Percentiles rank a stretch among this genome's conserved stretches.
Evolutionary conservation across 2,888 invertebrate species (phyloP).

Genomic region (Nycteola revayana): DNA sequence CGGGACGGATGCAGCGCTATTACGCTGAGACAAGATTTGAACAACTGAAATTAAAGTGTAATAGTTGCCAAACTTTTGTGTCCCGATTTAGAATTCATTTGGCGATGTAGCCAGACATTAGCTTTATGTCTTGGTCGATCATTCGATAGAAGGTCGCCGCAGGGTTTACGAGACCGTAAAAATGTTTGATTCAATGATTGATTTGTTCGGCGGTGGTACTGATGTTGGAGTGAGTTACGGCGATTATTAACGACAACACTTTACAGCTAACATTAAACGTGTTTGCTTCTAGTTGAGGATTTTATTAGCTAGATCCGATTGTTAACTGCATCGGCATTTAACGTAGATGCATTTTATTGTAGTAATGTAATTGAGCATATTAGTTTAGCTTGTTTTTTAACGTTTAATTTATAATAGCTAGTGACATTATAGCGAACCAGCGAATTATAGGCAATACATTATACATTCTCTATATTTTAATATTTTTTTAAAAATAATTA

Average conservation of each 20-base stretch:
- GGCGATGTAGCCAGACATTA: slow-evolving; percentile 66
- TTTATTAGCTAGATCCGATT: too few relatives aligned
- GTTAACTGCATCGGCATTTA: too few relatives aligned
- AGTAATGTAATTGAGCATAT: too few relatives aligned
- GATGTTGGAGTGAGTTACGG: slow-evolving; percentile 26
- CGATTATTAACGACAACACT: not conserved
- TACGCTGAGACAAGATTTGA: slow-evolving; percentile 75
- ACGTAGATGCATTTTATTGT: too few relatives aligned
- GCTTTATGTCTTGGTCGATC: slow-evolving; percentile 51
- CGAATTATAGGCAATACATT: too few relatives aligned
- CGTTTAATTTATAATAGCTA: too few relatives aligned
- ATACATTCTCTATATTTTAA: too few relatives aligned
- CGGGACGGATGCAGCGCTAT: slow-evolving; percentile 67
- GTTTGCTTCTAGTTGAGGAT: too few relatives aligned
- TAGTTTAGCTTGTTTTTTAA: too few relatives aligned
- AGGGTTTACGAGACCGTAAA: slow-evolving; percentile 40
- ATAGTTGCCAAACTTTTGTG: slow-evolving; percentile 76
- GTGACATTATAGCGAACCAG: too few relatives aligned
- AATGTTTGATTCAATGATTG: slow-evolving; percentile 34
- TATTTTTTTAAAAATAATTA: too few relatives aligned
- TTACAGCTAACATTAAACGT: too few relatives aligned
- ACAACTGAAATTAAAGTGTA: slow-evolving; percentile 81
- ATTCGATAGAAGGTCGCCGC: slow-evolving; percentile 42
- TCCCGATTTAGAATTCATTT: slow-evolving; percentile 76
- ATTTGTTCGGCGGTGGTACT: slow-evolving; percentile 27